Conservation (phyloP, 2,113 vertebrate genomes). For the Ornithorhynchus anatinus region DNA sequence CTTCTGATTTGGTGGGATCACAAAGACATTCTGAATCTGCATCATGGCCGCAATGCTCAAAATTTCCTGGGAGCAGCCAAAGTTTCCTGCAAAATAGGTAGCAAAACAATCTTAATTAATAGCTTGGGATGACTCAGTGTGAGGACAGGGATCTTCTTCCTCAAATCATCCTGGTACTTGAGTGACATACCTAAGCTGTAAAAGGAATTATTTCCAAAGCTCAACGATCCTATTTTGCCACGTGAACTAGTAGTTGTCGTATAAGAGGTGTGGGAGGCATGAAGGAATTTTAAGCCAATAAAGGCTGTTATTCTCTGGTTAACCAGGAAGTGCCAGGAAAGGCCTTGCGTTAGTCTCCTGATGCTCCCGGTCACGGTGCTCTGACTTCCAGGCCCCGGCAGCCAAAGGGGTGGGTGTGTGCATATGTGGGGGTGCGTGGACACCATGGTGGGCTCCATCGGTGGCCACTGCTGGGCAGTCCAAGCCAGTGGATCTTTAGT, state of each 20-base stretch:
- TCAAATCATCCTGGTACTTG: neutral
- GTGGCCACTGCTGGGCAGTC: too few relatives aligned
- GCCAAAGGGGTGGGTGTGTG: too few relatives aligned
- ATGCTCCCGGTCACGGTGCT: too few relatives aligned
- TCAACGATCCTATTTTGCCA: neutral
- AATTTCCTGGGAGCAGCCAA: slow-evolving; percentile 96
- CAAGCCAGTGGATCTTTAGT: too few relatives aligned
- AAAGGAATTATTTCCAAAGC: neutral
- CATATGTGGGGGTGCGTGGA: too few relatives aligned
- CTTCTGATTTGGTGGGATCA: slow-evolving; percentile 90
- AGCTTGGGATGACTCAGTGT: neutral
- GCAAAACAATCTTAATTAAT: neutral
- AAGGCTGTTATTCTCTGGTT: neutral
- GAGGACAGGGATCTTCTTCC: neutral
- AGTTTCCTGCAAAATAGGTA: slow-evolving; percentile 79
- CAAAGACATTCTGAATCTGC: slow-evolving; percentile 97
- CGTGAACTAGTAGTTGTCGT: too few relatives aligned
- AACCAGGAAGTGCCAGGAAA: too few relatives aligned
- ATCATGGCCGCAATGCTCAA: slow-evolving; percentile 97
- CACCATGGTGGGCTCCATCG: too few relatives aligned
- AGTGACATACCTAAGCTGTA: neutral
- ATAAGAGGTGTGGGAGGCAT: neutral
- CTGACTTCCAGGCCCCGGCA: too few relatives aligned
- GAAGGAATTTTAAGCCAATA: neutral
- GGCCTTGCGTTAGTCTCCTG: too few relatives aligned